phyloP scores from a whole-genome alignment of 1,140 invertebrate genomes.

The Megathymus violae region DNA sequence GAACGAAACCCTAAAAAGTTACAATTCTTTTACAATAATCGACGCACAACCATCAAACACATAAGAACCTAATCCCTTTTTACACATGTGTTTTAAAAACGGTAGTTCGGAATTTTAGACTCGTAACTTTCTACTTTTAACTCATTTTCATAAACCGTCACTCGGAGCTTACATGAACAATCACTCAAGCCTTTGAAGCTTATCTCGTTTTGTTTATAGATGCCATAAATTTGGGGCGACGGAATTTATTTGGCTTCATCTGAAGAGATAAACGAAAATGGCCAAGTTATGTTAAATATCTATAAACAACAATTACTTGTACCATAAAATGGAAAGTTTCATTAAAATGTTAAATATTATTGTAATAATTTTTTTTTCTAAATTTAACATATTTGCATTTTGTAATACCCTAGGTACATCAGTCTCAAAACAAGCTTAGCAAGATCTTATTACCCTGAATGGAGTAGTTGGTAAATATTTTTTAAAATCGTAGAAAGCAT shows the following conservation, averaged over 20 bases:
- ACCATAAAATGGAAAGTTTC: not conserved
- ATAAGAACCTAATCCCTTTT: constrained; percentile 6
- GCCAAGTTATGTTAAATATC: constrained; percentile 15
- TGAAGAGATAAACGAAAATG: constrained; percentile 15
- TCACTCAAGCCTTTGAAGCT: constrained; percentile 32
- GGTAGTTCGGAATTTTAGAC: constrained; percentile 6
- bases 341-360: not conserved
- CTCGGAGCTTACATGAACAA: constrained; percentile 23
- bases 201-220: constrained; percentile 40
- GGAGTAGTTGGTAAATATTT: no score
- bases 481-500: no score
- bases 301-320: not conserved
- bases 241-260: constrained; percentile 29
- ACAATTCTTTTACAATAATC: not conserved
- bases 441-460: no score
- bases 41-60: not conserved
- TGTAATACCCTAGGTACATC: no score
- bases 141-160: constrained; percentile 23
- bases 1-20: no score
- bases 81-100: not conserved
- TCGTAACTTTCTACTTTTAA: constrained; percentile 15
- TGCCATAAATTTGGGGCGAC: constrained; percentile 31
- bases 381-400: no score
- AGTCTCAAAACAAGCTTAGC: no score
- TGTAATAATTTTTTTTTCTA: no score